Conservation (phyloP, 2,888 invertebrate species). For the Xiphydria camelus region DNA sequence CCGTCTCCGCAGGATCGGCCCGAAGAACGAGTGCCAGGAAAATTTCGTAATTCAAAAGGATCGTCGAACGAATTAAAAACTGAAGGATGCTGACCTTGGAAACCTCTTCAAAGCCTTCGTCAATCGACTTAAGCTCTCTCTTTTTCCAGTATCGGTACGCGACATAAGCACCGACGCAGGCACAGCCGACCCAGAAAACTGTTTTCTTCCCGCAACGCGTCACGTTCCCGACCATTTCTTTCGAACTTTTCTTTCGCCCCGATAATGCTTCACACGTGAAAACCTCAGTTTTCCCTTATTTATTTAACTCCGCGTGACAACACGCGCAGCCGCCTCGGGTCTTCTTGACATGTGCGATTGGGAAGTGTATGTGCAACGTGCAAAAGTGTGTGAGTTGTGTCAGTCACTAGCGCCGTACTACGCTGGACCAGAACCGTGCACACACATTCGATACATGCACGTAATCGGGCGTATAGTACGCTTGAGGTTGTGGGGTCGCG, state of each 20-base stretch:
- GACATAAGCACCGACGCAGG: constrained; percentile 54
- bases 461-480: too few relatives aligned
- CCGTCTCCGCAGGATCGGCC: too few relatives aligned
- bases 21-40: too few relatives aligned
- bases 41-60: too few relatives aligned
- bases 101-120: constrained; percentile 57
- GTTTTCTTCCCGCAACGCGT: constrained; percentile 30
- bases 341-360: constrained; percentile 8
- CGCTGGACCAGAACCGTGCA: too few relatives aligned
- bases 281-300: neutral
- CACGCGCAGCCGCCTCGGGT: constrained; percentile 4
- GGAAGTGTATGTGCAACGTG: neutral
- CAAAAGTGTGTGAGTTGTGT: too few relatives aligned
- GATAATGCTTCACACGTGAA: neutral
- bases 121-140: constrained; percentile 51
- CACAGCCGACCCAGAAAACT: constrained; percentile 43
- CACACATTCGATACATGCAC: too few relatives aligned
- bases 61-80: too few relatives aligned
- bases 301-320: constrained; percentile 12
- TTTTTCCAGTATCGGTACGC: constrained; percentile 55
- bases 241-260: constrained; percentile 4
- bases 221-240: constrained; percentile 23
- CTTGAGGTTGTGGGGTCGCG: too few relatives aligned
- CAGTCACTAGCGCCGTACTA: too few relatives aligned
- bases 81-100: constrained; percentile 46